These are phyloP conservation scores for Globicephala melas DNA, from an alignment of 2,113 vertebrate species.

Conservation along the genomic window DNA sequence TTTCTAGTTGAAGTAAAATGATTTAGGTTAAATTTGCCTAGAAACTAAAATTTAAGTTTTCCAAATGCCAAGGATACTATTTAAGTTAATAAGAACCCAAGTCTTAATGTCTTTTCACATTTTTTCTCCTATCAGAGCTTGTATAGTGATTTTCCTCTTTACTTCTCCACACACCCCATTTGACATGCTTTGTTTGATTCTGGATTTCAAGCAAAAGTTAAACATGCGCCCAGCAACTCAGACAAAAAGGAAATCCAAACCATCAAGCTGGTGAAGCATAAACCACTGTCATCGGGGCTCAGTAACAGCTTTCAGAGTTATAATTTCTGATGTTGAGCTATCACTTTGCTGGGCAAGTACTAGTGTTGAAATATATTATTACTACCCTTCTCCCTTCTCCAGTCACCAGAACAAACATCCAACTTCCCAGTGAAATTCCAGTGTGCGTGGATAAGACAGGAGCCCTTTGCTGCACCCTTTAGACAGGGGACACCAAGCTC, in stretches of 20 bases:
- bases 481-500: constrained; percentile 52
- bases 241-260: constrained; percentile 47
- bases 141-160: background rate
- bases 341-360: constrained; percentile 61
- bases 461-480: constrained; percentile 25
- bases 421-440: constrained; percentile 69
- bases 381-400: constrained; percentile 59
- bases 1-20: constrained; percentile 29
- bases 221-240: background rate
- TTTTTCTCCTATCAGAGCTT: background rate
- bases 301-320: constrained; percentile 51
- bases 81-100: background rate
- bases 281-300: constrained; percentile 54
- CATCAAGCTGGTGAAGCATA: constrained; percentile 3
- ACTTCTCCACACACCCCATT: background rate
- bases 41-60: constrained; percentile 8
- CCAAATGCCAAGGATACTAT: background rate
- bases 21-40: background rate
- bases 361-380: constrained; percentile 64
- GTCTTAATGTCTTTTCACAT: background rate
- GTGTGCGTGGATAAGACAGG: constrained; percentile 22
- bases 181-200: constrained; percentile 44
- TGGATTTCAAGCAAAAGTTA: constrained; percentile 49
- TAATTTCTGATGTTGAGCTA: constrained; percentile 57
- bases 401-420: constrained; percentile 57